phyloP scores from a whole-genome alignment of 2,113 vertebrate species.

The Lamprotornis superbus region DNA sequence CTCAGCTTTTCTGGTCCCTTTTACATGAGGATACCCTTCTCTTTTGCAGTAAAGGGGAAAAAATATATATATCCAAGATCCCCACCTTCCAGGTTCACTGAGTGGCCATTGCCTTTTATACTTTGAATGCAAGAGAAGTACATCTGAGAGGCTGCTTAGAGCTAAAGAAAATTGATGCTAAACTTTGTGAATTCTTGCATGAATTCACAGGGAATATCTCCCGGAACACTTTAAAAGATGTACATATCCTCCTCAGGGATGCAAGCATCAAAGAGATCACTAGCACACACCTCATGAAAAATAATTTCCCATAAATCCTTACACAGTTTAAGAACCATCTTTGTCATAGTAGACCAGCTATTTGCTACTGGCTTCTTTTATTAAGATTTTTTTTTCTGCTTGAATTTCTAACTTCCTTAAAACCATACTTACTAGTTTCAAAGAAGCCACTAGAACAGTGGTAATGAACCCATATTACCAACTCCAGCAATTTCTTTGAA shows the following conservation, averaged over 20 bases:
- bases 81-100: not conserved
- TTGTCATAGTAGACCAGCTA: not conserved
- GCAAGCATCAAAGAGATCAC: not conserved
- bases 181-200: conserved; percentile 15
- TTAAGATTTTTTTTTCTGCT: not conserved
- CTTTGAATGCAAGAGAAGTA: not conserved
- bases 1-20: not conserved
- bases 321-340: not conserved
- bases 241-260: not conserved
- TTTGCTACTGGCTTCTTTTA: not conserved
- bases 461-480: not conserved
- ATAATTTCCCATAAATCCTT: not conserved
- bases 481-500: not conserved
- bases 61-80: not conserved
- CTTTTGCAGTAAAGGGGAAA: not conserved
- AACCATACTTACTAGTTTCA: not conserved
- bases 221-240: not conserved
- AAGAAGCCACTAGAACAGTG: not conserved
- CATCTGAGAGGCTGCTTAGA: not conserved
- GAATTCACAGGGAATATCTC: not conserved
- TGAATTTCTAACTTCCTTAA: not conserved
- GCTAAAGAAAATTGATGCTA: not conserved
- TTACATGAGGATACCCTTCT: not conserved
- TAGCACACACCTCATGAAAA: not conserved
- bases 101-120: not conserved